phyloP scores from a whole-genome alignment of 2,113 vertebrate species.

The Poeciliopsis occidentalis region DNA sequence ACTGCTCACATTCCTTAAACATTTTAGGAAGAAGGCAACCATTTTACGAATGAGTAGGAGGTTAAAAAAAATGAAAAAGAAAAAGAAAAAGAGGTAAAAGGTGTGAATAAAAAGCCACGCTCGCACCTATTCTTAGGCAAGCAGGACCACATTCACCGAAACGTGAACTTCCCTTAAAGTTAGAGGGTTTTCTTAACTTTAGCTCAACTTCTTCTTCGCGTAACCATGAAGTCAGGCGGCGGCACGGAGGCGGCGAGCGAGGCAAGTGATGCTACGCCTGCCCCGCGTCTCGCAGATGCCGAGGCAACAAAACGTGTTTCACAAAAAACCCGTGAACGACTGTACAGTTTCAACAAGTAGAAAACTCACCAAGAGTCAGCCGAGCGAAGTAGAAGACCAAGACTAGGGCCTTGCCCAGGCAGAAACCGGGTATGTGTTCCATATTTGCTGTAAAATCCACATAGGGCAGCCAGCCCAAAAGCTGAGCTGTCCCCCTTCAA shows the following conservation, averaged over 20 bases:
- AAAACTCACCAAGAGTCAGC: no score
- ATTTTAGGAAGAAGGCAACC: not conserved
- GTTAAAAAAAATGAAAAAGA: not conserved
- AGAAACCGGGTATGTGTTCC: slow-evolving; percentile 78
- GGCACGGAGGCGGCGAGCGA: no score
- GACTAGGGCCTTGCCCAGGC: slow-evolving; percentile 70
- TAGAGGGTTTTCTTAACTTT: not conserved
- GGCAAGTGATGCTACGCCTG: no score
- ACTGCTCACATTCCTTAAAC: not conserved
- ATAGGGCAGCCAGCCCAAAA: slow-evolving; percentile 80
- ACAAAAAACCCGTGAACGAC: no score
- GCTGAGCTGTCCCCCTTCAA: slow-evolving; percentile 67
- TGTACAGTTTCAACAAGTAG: no score
- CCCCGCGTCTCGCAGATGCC: no score
- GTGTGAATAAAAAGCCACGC: no score
- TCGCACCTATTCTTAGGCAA: no score
- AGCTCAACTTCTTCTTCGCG: not conserved
- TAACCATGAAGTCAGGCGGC: no score
- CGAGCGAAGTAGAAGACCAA: no score
- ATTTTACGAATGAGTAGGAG: not conserved
- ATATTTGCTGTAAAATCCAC: slow-evolving; percentile 83
- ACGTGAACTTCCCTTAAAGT: no score
- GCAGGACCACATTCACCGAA: not conserved
- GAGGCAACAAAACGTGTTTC: no score
- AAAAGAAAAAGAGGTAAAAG: not conserved